phyloP scores from a whole-genome alignment of 2,113 vertebrate species.

The Dicrurus megarhynchus region DNA sequence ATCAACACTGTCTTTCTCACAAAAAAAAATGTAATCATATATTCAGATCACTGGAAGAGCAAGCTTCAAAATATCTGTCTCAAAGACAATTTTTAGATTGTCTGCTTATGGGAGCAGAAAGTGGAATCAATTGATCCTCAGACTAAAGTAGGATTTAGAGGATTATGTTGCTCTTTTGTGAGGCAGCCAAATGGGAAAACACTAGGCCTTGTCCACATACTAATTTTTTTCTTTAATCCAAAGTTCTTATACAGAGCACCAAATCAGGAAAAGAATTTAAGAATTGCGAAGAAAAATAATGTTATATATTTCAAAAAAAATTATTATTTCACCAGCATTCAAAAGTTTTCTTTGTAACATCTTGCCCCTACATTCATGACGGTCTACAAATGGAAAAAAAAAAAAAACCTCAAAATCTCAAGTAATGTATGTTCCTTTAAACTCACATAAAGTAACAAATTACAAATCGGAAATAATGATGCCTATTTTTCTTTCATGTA shows the following conservation, averaged over 20 bases:
- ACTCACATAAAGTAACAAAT: neutral
- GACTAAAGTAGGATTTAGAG: slow-evolving; percentile 16
- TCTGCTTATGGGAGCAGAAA: neutral
- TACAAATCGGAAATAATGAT: neutral
- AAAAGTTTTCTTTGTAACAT: neutral
- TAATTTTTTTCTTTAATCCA: neutral
- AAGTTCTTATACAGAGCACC: neutral
- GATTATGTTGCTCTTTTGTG: neutral
- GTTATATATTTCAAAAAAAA: neutral
- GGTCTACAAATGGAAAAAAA: neutral
- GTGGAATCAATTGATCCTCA: neutral
- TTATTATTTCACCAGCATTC: neutral
- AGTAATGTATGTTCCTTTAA: neutral
- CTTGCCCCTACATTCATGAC: neutral
- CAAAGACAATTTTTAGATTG: neutral
- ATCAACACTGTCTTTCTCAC: neutral
- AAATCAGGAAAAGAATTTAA: neutral
- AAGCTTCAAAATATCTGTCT: neutral
- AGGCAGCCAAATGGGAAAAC: neutral
- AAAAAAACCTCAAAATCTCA: accelerated
- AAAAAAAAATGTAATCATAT: neutral
- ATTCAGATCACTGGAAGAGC: neutral
- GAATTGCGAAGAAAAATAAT: neutral
- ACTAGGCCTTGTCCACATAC: neutral
- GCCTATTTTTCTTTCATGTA: neutral